phyloP scores from a whole-genome alignment of 2,113 vertebrate species.

The Isichthys henryi region DNA sequence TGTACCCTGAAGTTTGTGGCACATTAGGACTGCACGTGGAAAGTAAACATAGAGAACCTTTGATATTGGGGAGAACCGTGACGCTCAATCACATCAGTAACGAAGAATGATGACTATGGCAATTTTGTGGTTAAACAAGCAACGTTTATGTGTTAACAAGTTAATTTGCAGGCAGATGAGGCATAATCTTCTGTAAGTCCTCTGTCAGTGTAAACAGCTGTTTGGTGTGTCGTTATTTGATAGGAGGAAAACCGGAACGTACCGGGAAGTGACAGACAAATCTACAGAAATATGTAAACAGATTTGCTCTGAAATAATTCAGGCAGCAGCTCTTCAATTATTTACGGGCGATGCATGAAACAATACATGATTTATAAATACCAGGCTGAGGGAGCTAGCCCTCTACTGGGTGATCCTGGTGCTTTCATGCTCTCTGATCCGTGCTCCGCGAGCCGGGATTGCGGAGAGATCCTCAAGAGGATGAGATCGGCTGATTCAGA shows the following conservation, averaged over 20 bases:
- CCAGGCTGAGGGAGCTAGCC: background rate
- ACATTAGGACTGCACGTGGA: background rate
- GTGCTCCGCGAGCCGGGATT: background rate
- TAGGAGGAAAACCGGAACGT: background rate
- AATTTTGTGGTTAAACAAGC: slow-evolving; percentile 13
- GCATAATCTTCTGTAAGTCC: slow-evolving; percentile 9
- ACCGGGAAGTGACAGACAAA: background rate
- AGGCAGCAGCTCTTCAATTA: slow-evolving; percentile 13
- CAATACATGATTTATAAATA: slow-evolving; percentile 19
- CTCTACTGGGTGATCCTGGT: background rate
- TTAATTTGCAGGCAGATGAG: slow-evolving; percentile 1
- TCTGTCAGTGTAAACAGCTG: background rate
- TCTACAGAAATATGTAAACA: slow-evolving; percentile 4
- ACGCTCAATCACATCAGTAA: background rate
- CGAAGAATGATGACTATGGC: background rate
- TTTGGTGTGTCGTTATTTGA: background rate
- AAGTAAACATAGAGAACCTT: no score
- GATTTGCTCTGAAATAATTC: slow-evolving; percentile 15
- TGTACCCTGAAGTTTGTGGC: background rate
- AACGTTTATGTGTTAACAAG: background rate
- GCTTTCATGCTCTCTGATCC: background rate
- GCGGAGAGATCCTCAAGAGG: background rate
- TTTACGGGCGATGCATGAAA: background rate
- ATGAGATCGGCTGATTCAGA: background rate
- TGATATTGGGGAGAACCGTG: slow-evolving; percentile 3